Conservation (phyloP, 2,888 invertebrate genomes). For the Cylindroiulus punctatus region DNA sequence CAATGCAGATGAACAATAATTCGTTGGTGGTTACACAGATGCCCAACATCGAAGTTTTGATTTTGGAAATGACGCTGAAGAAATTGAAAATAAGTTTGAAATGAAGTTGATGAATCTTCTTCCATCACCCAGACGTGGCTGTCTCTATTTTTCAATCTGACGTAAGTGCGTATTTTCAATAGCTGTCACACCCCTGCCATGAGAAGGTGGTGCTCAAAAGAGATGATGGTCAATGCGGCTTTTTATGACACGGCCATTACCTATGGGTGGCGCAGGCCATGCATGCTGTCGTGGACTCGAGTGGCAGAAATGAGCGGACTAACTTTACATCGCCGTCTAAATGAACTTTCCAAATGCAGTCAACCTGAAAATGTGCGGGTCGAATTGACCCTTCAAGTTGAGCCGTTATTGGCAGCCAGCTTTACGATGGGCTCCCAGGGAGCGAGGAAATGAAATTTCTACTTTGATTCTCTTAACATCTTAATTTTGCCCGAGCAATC, state of each 20-base stretch:
- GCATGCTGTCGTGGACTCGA: constrained; percentile 12
- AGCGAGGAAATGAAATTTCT: constrained; percentile 34
- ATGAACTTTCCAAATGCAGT: constrained; percentile 34
- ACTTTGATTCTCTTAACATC: constrained; percentile 34
- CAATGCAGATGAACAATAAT: not conserved
- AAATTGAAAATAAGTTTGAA: constrained; percentile 1
- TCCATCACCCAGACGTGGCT: not conserved
- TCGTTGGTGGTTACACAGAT: not conserved
- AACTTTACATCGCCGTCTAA: constrained; percentile 29
- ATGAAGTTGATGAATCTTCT: constrained; percentile 29
- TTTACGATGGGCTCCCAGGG: not conserved
- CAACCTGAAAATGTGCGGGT: not conserved
- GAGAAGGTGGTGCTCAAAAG: constrained; percentile 21
- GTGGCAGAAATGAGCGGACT: constrained; percentile 8
- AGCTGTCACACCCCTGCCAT: constrained; percentile 38
- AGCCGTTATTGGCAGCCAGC: constrained; percentile 9
- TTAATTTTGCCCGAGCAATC: not conserved
- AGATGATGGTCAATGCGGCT: constrained; percentile 24
- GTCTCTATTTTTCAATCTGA: constrained; percentile 11
- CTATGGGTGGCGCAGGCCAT: not conserved
- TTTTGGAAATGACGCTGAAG: not conserved
- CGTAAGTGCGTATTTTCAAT: constrained; percentile 34
- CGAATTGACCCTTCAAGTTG: constrained; percentile 42
- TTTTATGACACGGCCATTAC: constrained; percentile 17
- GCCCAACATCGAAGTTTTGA: no score